phyloP scores from a whole-genome alignment of 2,797 vertebrate species.

The Glyptemys insculpta region DNA sequence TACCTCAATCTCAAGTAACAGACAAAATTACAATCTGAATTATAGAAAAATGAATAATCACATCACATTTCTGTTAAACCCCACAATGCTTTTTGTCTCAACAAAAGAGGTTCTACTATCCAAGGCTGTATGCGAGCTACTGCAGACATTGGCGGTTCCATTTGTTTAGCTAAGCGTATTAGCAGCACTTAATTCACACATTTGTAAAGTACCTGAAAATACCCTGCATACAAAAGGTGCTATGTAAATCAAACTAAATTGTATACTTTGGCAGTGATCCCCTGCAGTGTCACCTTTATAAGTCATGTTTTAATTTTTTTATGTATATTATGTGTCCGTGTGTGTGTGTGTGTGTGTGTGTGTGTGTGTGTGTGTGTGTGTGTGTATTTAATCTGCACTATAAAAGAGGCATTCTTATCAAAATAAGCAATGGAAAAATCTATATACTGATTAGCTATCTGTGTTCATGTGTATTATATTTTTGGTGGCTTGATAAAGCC shows the following conservation, averaged over 20 bases:
- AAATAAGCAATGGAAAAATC: neutral
- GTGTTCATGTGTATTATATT: neutral
- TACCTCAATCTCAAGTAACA: slow-evolving; percentile 33
- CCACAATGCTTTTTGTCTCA: neutral
- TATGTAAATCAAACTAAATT: neutral
- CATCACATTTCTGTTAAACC: slow-evolving; percentile 1
- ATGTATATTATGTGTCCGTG: neutral
- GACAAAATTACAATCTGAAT: slow-evolving; percentile 27
- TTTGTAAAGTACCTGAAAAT: neutral
- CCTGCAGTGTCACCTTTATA: neutral
- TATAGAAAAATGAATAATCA: neutral
- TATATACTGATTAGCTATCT: neutral
- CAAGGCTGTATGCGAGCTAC: neutral
- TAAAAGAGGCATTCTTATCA: neutral
- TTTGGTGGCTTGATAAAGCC: accelerated
- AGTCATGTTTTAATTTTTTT: neutral
- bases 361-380: neutral
- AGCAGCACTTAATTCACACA: neutral
- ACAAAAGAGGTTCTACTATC: slow-evolving; percentile 16
- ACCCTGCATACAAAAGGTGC: neutral
- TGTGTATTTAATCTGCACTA: neutral
- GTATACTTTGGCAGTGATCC: neutral
- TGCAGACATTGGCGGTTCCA: neutral
- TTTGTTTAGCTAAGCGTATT: neutral
- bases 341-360: neutral